These are phyloP conservation scores for Noctua pronuba DNA, from an alignment of 2,888 invertebrate species.

Conservation along the genomic window DNA sequence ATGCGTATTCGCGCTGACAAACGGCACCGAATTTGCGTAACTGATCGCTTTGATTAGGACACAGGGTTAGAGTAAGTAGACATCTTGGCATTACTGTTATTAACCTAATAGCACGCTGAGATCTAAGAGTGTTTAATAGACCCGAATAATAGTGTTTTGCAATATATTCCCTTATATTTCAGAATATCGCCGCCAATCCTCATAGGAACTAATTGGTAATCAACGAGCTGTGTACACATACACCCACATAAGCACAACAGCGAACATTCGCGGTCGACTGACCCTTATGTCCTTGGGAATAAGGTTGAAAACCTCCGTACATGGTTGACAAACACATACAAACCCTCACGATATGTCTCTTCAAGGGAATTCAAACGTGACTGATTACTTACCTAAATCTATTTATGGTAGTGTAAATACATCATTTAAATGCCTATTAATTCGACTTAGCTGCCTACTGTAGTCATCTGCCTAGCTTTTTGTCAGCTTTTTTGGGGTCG, in stretches of 20 bases:
- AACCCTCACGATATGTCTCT: background rate
- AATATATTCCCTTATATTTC: background rate
- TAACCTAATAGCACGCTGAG: constrained; percentile 11
- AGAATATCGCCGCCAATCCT: constrained; percentile 1
- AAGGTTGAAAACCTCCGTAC: background rate
- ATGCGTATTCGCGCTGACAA: background rate
- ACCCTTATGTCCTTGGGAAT: background rate
- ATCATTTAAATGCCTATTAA: background rate
- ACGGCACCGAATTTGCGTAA: background rate
- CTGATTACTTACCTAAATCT: constrained; percentile 8
- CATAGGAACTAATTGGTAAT: constrained; percentile 28
- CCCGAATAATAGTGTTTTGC: background rate
- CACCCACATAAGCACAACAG: background rate
- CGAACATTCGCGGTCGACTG: background rate
- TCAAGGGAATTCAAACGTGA: constrained; percentile 6
- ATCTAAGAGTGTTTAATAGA: constrained; percentile 4
- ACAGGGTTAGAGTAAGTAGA: background rate
- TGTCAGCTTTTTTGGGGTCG: background rate
- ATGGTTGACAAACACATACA: background rate
- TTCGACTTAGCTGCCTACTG: background rate
- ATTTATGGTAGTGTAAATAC: background rate
- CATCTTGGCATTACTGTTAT: background rate
- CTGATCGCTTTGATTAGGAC: background rate
- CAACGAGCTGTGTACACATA: constrained; percentile 33
- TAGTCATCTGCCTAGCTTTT: background rate